These are phyloP conservation scores for Cyphomyrus plagiostoma DNA, from an alignment of 2,113 vertebrate species.

Conservation along the genomic window DNA sequence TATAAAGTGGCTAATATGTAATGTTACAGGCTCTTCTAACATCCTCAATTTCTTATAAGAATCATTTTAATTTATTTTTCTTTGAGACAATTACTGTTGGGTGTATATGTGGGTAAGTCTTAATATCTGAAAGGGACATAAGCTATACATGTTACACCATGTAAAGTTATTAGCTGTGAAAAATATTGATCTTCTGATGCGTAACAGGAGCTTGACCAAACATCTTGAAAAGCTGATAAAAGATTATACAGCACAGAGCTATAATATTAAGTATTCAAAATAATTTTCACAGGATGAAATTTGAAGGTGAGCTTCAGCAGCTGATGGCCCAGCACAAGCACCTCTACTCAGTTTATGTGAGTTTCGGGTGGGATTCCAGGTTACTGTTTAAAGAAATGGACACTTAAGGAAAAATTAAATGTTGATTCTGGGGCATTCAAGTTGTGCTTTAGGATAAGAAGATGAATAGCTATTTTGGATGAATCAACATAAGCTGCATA, in stretches of 20 bases:
- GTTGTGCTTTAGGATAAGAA: not conserved
- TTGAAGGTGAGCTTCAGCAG: constrained; percentile 60
- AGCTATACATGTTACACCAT: not conserved
- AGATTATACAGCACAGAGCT: not conserved
- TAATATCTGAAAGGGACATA: not conserved
- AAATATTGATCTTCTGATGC: not conserved
- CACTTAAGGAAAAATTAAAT: not conserved
- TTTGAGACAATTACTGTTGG: not conserved
- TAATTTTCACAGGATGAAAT: constrained; percentile 51
- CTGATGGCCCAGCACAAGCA: constrained; percentile 60
- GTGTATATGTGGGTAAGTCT: not conserved
- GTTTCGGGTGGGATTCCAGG: constrained; percentile 23
- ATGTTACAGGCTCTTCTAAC: not conserved
- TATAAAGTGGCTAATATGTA: not conserved
- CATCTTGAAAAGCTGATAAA: not conserved
- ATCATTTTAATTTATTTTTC: not conserved
- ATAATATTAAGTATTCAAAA: not conserved
- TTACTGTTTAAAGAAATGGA: not conserved
- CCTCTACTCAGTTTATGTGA: constrained; percentile 56
- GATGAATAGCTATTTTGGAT: not conserved
- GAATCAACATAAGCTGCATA: not conserved
- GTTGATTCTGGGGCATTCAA: not conserved
- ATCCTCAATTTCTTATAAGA: not conserved
- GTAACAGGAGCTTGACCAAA: not conserved
- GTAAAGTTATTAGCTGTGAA: not conserved